Percentiles rank a stretch among this genome's conserved stretches.
phyloP scores from a whole-genome alignment of 2,113 vertebrate species.

The Thunnus maccoyii region DNA sequence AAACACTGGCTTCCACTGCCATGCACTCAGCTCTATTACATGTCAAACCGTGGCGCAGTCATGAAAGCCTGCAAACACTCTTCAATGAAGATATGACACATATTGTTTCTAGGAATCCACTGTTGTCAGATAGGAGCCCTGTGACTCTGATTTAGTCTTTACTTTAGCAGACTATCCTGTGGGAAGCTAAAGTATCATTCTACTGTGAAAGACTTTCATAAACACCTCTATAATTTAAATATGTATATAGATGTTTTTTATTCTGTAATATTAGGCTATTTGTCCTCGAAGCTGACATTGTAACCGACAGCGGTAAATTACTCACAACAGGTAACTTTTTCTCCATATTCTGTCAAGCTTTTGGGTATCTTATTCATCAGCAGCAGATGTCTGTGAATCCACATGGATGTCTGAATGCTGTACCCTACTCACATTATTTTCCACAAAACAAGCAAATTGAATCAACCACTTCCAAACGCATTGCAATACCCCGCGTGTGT shows the following conservation, averaged over 20 bases:
- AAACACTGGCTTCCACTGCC: constrained; percentile 49
- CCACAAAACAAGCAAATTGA: constrained; percentile 55
- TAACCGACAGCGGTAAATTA: constrained; percentile 47
- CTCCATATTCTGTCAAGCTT: constrained; percentile 46
- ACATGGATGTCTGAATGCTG: constrained; percentile 57
- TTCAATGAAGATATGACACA: constrained; percentile 43
- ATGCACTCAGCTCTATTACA: constrained; percentile 44
- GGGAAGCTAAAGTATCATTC: constrained; percentile 26
- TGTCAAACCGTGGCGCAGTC: constrained; percentile 46
- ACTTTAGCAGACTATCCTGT: constrained; percentile 21
- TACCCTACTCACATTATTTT: constrained; percentile 38
- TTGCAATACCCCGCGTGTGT: constrained; percentile 46
- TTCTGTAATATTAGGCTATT: constrained; percentile 34
- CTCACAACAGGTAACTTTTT: constrained; percentile 46
- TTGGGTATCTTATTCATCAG: constrained; percentile 58
- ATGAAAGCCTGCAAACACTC: constrained; percentile 46
- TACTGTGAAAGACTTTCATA: constrained; percentile 16
- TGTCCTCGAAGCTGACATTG: constrained; percentile 15
- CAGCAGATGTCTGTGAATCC: constrained; percentile 78
- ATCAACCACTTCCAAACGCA: constrained; percentile 60
- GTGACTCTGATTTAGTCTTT: constrained; percentile 36
- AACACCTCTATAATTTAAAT: constrained; percentile 32
- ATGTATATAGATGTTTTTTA: not conserved
- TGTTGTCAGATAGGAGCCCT: constrained; percentile 36
- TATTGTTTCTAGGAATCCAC: constrained; percentile 55